Conservation (phyloP, 2,888 invertebrate species). For the Apodemia hepburni region DNA sequence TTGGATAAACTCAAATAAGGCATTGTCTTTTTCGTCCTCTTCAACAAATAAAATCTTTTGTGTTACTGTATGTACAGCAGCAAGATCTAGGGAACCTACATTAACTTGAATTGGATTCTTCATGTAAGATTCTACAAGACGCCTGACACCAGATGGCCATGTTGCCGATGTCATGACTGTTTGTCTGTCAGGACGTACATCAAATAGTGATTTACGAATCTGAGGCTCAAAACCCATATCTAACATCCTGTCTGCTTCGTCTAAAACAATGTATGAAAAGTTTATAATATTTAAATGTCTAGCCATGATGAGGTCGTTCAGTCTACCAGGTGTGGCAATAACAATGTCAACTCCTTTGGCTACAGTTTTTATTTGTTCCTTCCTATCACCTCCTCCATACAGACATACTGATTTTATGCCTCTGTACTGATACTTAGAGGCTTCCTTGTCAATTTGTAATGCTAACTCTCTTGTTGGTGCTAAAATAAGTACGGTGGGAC, state of each 20-base stretch:
- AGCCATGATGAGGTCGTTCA: constrained; percentile 92
- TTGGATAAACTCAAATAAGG: constrained; percentile 84
- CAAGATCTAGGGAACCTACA: constrained; percentile 93
- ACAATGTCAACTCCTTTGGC: constrained; percentile 94
- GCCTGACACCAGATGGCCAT: constrained; percentile 94
- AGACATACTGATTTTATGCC: constrained; percentile 94
- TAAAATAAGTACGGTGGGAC: constrained; percentile 93
- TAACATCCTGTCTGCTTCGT: constrained; percentile 95
- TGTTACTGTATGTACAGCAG: constrained; percentile 92
- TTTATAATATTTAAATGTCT: constrained; percentile 86
- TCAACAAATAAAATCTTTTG: constrained; percentile 89
- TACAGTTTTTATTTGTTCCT: constrained; percentile 87
- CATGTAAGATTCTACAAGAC: constrained; percentile 93
- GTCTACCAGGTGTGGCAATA: constrained; percentile 96
- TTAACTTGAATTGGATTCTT: constrained; percentile 94
- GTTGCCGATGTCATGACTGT: constrained; percentile 99
- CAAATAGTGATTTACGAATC: constrained; percentile 90
- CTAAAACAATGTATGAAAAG: constrained; percentile 93
- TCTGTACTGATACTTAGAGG: constrained; percentile 92
- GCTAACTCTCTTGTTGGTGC: constrained; percentile 97
- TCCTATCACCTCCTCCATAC: constrained; percentile 93
- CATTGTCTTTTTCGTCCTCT: constrained; percentile 84
- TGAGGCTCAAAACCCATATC: constrained; percentile 94
- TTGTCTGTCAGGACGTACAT: constrained; percentile 93
- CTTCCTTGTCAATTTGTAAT: constrained; percentile 95